Conservation (phyloP, 2,113 vertebrate species). For the Cichladusa arquata region DNA sequence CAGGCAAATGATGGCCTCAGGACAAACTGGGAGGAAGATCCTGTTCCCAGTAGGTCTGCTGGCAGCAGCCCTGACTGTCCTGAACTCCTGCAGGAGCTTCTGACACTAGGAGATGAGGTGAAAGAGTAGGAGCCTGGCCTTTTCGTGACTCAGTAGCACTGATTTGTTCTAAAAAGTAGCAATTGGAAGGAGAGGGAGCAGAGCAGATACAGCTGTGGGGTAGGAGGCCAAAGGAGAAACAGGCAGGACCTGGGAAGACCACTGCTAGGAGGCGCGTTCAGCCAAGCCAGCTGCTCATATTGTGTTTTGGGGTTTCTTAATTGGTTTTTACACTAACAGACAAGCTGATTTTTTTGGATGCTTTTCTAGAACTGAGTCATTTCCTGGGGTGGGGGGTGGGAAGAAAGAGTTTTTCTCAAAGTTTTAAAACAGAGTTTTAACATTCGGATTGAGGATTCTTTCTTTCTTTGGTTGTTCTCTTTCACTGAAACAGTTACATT, state of each 20-base stretch:
- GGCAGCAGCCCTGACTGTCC: not conserved
- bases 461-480: not conserved
- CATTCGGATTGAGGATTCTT: not conserved
- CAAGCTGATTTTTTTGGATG: not conserved
- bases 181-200: not conserved
- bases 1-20: not conserved
- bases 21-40: not conserved
- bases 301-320: not conserved
- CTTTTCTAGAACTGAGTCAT: constrained; percentile 60
- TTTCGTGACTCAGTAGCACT: not conserved
- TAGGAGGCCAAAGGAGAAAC: not conserved
- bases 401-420: not conserved
- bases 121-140: not conserved
- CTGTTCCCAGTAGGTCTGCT: not conserved
- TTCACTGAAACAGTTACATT: not conserved
- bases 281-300: not conserved
- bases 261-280: not conserved
- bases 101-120: not conserved
- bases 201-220: not conserved
- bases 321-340: constrained; percentile 28
- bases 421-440: not conserved
- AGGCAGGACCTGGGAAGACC: not conserved
- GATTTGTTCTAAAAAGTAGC: not conserved
- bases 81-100: not conserved
- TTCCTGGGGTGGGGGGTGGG: constrained; percentile 22